These are phyloP conservation scores for Scaptomyza cyrtandrae DNA, from an alignment of 2,888 invertebrate species.

Conservation along the genomic window DNA sequence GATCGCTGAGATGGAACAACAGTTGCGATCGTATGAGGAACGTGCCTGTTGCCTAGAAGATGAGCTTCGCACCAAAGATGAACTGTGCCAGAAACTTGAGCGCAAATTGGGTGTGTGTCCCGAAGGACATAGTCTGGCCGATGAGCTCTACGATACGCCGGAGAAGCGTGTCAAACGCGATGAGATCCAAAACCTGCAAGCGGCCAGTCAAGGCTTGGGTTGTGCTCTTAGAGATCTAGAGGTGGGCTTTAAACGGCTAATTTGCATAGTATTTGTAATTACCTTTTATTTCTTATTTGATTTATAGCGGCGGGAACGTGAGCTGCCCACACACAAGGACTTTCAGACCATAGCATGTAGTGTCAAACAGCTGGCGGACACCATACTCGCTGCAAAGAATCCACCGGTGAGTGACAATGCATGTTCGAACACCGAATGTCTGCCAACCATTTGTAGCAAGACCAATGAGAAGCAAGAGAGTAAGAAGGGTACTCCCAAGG, in stretches of 20 bases:
- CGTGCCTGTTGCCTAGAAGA: constrained; percentile 86
- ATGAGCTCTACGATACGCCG: constrained; percentile 81
- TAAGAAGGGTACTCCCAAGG: neutral
- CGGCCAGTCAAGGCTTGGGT: constrained; percentile 77
- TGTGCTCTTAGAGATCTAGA: constrained; percentile 75
- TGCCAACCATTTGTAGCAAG: constrained; percentile 2
- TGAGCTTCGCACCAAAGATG: constrained; percentile 85
- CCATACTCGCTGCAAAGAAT: constrained; percentile 68
- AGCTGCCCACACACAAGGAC: constrained; percentile 80
- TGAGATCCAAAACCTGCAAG: constrained; percentile 66
- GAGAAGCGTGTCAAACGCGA: constrained; percentile 75
- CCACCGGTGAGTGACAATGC: constrained; percentile 55
- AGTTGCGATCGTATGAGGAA: constrained; percentile 86
- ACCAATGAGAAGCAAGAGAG: neutral
- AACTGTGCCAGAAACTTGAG: constrained; percentile 75
- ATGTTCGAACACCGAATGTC: constrained; percentile 6
- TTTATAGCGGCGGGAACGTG: constrained; percentile 70
- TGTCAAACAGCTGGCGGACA: constrained; percentile 82
- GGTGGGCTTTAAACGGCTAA: constrained; percentile 47
- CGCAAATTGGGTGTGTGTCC: constrained; percentile 72
- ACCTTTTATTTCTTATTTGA: neutral
- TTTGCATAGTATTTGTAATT: neutral
- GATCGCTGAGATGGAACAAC: constrained; percentile 86
- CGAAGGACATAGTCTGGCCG: constrained; percentile 79
- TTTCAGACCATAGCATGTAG: constrained; percentile 81